These are phyloP conservation scores for Acanthosepion pharaonis DNA, from an alignment of 2,888 invertebrate species.

Conservation along the genomic window DNA sequence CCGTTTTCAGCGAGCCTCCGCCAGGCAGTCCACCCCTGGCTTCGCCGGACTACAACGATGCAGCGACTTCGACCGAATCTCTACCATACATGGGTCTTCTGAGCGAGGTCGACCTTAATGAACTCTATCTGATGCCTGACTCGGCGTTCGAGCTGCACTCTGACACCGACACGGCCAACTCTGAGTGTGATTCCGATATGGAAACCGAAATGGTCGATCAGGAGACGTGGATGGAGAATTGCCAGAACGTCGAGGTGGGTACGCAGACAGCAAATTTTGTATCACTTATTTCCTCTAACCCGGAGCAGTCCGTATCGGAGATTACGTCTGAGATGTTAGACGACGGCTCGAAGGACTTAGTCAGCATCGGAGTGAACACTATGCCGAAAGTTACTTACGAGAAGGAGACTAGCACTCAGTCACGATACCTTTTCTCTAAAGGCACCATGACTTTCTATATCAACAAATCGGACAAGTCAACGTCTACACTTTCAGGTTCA, in stretches of 20 bases:
- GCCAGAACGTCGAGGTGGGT: conserved; percentile 59
- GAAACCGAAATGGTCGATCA: conserved; percentile 61
- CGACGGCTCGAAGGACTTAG: conserved; percentile 50
- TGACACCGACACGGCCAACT: conserved; percentile 50
- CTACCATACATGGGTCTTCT: conserved; percentile 69
- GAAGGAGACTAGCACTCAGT: conserved; percentile 66
- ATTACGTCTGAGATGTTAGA: conserved; percentile 39
- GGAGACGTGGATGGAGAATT: conserved; percentile 58
- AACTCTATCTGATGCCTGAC: conserved; percentile 66
- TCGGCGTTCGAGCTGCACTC: conserved; percentile 58
- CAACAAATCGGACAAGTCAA: conserved; percentile 65
- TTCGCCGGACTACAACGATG: conserved; percentile 57
- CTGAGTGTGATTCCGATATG: conserved; percentile 47
- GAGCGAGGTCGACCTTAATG: conserved; percentile 66
- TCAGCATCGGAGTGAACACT: conserved; percentile 66
- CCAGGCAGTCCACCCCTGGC: conserved; percentile 51
- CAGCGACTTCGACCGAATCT: conserved; percentile 68
- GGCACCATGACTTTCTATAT: conserved; percentile 66
- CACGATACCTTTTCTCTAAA: conserved; percentile 62
- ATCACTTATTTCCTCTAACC: background rate
- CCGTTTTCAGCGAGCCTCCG: conserved; percentile 61
- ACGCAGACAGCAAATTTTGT: conserved; percentile 60
- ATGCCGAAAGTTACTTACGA: conserved; percentile 63
- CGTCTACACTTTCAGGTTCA: conserved; percentile 55
- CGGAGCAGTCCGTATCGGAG: background rate